Percentiles rank a stretch among this genome's conserved stretches.
Conservation (phyloP, 2,113 vertebrate species). For the Fulmarus glacialis region DNA sequence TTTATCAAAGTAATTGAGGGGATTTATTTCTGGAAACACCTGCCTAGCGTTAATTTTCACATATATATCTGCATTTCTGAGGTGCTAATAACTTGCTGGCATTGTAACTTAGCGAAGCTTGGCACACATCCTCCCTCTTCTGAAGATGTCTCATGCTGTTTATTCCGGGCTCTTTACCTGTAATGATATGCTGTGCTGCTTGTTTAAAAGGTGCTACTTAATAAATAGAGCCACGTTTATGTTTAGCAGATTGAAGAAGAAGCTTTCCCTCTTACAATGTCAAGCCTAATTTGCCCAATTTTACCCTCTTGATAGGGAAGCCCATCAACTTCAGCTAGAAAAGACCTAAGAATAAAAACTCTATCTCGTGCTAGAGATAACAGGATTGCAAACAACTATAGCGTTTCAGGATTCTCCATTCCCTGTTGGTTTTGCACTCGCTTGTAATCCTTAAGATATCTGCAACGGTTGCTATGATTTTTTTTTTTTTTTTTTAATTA, state of each 20-base stretch:
- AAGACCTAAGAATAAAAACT: neutral
- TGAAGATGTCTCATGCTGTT: neutral
- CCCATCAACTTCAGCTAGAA: neutral
- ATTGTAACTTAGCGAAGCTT: neutral
- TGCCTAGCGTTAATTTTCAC: neutral
- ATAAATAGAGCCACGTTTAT: neutral
- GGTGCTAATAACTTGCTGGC: conserved; percentile 5
- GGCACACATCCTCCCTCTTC: neutral
- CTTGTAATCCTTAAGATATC: neutral
- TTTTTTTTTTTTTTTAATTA: neutral
- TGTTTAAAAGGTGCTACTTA: neutral
- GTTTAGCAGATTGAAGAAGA: neutral
- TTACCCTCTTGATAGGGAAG: neutral
- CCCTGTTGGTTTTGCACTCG: neutral
- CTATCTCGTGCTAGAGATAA: neutral
- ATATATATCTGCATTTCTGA: neutral
- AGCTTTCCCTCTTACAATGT: neutral
- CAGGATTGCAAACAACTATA: neutral
- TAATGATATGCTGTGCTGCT: neutral
- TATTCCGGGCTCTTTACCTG: neutral
- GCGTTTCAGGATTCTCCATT: neutral
- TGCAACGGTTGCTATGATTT: neutral
- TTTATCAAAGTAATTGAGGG: neutral
- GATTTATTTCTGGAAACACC: neutral
- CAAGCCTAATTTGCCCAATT: neutral